Percentiles rank a stretch among this genome's conserved stretches.
Conservation (phyloP, 2,113 vertebrate genomes). For the Thalassoma bifasciatum region DNA sequence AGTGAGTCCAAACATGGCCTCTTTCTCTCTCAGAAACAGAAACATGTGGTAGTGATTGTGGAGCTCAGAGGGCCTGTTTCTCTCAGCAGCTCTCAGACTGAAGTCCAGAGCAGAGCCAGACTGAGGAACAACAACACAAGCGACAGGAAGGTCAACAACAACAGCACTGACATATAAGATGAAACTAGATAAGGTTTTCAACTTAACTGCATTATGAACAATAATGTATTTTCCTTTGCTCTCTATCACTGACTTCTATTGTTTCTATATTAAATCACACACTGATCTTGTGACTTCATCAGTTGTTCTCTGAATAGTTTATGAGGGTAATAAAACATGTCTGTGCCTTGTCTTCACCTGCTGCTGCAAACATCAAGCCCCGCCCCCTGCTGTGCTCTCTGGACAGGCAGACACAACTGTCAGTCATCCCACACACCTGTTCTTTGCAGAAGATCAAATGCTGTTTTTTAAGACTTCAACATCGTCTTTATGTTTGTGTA, state of each 20-base stretch:
- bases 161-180: no score
- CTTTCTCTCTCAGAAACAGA: background rate
- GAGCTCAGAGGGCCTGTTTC: constrained; percentile 2
- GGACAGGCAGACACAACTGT: constrained; percentile 16
- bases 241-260: background rate
- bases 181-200: no score
- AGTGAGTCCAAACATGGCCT: background rate
- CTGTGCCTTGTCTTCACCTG: constrained; percentile 5
- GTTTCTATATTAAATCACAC: background rate
- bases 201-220: no score
- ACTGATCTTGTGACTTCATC: background rate
- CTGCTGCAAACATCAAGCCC: background rate
- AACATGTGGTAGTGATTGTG: constrained; percentile 4
- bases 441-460: background rate
- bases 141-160: no score
- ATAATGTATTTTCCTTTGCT: no score
- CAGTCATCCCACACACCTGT: constrained; percentile 15
- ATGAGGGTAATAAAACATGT: constrained; percentile 4
- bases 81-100: background rate
- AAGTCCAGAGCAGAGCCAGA: no score
- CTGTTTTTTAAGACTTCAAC: no score
- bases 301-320: constrained; percentile 10
- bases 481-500: no score
- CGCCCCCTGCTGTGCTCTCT: constrained; percentile 40
- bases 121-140: no score